Evolutionary conservation across 2,113 vertebrate genomes (phyloP), one percentile per base, ranked within the genome.

Genomic region (Donacobius atricapilla): DNA sequence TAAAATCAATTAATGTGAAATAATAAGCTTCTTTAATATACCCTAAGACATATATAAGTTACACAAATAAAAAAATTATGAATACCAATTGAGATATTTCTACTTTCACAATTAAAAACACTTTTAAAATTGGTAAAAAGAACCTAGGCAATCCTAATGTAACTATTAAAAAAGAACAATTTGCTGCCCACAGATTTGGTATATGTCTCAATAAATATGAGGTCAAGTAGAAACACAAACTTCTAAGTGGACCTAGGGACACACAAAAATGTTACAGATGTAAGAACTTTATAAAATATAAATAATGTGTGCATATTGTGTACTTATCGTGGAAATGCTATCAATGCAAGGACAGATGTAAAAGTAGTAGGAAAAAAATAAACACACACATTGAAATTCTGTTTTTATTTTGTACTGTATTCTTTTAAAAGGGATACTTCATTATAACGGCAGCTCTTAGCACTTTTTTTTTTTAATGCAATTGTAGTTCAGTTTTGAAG

Each of bases 221-320:
- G 40, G 20, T 22, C 22, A 76, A 86, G 28, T 7, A 58, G n/a
- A 71, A 71, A 48, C 18, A 71, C 3, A 53, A 69, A 44, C 21
- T 39, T 50, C 24, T 51, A 45, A 65, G 40, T 21, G 20, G 27
- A 68, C 48, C 28, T 31, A 22, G 18, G 23, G 15, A 76, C 18
- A n/a, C 9, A 18, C 24, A 71, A 79, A 63, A 91, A 51, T 11
- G 11, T 13, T 25, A 23, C 15, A 68, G 42, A 48, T 7, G 3
- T 14, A 78, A 61, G 9, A 85, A n/a, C 3, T 47, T 14, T 14
- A n/a, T 39, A 17, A 8, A 51, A 35, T 25, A 56, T 53, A 44
- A 45, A 17, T 1, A n/a, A 18, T 2, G 1, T 7, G 28, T 7
- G 6, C 4, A 21, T 37, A 66, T 13, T 53, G 20, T 12, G 6